Evolutionary conservation across 2,113 vertebrate genomes (phyloP).

Genomic region (Monarcha castaneiventris): DNA sequence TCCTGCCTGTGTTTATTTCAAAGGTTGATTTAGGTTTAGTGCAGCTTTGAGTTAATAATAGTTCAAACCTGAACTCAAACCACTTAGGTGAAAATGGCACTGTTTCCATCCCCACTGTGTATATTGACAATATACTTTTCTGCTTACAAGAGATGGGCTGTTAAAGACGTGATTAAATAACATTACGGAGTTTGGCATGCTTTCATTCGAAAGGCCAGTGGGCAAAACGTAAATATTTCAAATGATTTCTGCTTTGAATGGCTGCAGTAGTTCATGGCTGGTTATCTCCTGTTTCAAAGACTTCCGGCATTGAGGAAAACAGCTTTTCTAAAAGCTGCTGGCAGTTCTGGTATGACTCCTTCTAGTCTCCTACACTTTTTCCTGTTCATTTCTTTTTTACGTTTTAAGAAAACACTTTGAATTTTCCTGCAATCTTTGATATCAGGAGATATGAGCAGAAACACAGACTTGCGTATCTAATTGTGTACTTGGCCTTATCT

Average conservation of each 20-base stretch:
- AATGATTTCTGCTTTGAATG: background rate
- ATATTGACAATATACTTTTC: background rate
- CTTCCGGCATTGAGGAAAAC: background rate
- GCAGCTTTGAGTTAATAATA: background rate
- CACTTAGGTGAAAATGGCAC: background rate
- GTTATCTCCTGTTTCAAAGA: conserved; percentile 36
- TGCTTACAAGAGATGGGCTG: background rate
- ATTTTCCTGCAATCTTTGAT: conserved; percentile 42
- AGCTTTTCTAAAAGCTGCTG: conserved; percentile 8
- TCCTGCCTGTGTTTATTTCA: background rate
- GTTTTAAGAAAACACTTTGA: conserved; percentile 8
- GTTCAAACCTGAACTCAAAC: background rate
- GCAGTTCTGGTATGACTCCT: background rate
- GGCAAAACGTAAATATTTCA: background rate
- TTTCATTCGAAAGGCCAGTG: background rate
- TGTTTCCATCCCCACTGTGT: background rate
- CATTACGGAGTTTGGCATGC: background rate
- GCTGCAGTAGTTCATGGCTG: background rate
- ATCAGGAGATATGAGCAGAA: conserved; percentile 37
- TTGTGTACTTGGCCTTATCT: background rate
- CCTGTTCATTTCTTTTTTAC: conserved; percentile 25
- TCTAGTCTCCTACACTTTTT: conserved; percentile 14
- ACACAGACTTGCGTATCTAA: background rate
- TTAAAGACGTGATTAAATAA: background rate
- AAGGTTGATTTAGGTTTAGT: background rate